These are phyloP conservation scores for Episyrphus balteatus DNA, from an alignment of 1,140 invertebrate genomes.

Conservation along the genomic window DNA sequence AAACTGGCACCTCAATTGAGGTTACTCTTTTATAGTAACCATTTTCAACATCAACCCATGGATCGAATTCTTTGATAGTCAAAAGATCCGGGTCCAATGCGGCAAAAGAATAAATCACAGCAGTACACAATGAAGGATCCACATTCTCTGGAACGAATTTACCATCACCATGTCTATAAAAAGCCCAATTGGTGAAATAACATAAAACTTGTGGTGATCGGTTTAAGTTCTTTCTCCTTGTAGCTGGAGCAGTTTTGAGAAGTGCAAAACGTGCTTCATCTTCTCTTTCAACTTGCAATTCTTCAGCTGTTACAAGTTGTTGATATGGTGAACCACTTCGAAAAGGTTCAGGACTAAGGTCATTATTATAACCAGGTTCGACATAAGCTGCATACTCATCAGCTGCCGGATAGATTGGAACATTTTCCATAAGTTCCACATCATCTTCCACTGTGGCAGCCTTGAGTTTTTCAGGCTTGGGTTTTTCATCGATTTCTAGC, in stretches of 20 bases:
- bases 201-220: conserved; percentile 53
- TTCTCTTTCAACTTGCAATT: conserved; percentile 20
- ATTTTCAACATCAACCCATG: conserved; percentile 75
- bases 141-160: conserved; percentile 78
- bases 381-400: conserved; percentile 39
- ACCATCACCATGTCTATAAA: conserved; percentile 68
- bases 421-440: conserved; percentile 6
- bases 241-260: conserved; percentile 9
- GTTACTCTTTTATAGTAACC: conserved; percentile 45
- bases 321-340: conserved; percentile 28
- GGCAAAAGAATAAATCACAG: conserved; percentile 85
- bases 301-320: conserved; percentile 18
- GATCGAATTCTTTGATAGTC: conserved; percentile 65
- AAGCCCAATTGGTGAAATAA: conserved; percentile 81
- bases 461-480: conserved; percentile 9
- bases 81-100: conserved; percentile 66
- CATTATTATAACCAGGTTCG: conserved; percentile 6
- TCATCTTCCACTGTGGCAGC: neutral
- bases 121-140: conserved; percentile 69
- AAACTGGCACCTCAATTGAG: conserved; percentile 43
- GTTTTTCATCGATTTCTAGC: conserved; percentile 4
- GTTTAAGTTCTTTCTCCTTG: conserved; percentile 18
- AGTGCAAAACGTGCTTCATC: conserved; percentile 15
- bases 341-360: conserved; percentile 19
- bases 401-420: conserved; percentile 20